Evolutionary conservation across 2,113 vertebrate genomes (phyloP).

Genomic region (Rhinogobius similis): DNA sequence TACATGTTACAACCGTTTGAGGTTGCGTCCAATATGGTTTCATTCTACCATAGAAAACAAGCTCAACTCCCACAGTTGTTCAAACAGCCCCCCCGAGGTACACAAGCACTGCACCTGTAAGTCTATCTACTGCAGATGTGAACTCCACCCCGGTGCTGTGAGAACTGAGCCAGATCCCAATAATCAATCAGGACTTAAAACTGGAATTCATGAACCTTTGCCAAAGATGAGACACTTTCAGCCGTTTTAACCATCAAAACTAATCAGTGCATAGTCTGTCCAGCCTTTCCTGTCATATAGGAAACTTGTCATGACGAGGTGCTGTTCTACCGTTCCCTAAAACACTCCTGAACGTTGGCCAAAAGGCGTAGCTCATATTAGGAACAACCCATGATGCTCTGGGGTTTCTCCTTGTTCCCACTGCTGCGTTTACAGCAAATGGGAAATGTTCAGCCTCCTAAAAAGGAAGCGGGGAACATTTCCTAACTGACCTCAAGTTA

Average conservation of each 20-base stretch:
- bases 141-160: slow-evolving; percentile 38
- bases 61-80: slow-evolving; percentile 39
- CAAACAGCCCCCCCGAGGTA: slow-evolving; percentile 52
- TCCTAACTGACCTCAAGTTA: slow-evolving; percentile 48
- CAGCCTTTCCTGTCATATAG: slow-evolving; percentile 64
- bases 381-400: slow-evolving; percentile 25
- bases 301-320: slow-evolving; percentile 40
- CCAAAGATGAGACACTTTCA: no score
- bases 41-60: slow-evolving; percentile 16
- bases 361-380: slow-evolving; percentile 43
- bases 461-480: slow-evolving; percentile 56
- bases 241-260: slow-evolving; percentile 67
- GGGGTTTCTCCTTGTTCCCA: slow-evolving; percentile 21
- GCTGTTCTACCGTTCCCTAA: neutral
- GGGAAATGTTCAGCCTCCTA: slow-evolving; percentile 65
- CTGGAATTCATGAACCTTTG: no score
- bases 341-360: slow-evolving; percentile 41
- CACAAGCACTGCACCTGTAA: slow-evolving; percentile 62
- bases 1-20: neutral
- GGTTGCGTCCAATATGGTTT: neutral
- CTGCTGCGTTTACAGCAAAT: slow-evolving; percentile 52
- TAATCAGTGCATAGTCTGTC: slow-evolving; percentile 58
- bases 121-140: slow-evolving; percentile 67
- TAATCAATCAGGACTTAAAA: neutral
- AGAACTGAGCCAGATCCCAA: slow-evolving; percentile 15